Evolutionary conservation across 2,888 invertebrate genomes (phyloP).

Genomic region (Nysson spinosus): DNA sequence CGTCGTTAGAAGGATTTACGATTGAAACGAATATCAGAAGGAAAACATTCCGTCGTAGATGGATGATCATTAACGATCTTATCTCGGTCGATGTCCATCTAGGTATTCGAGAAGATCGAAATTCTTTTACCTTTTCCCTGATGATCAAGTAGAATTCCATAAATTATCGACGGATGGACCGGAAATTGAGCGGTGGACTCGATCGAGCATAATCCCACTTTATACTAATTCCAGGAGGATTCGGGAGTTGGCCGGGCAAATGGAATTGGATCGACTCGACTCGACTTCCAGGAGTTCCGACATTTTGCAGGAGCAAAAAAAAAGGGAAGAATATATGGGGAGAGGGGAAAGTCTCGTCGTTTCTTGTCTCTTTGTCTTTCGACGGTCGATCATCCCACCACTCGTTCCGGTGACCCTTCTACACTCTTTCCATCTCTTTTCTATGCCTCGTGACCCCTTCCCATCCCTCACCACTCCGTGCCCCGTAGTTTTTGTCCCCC

Average conservation of each 20-base stretch:
- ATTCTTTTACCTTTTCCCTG: constrained; percentile 7
- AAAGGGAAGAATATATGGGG: constrained; percentile 24
- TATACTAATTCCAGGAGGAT: constrained; percentile 46
- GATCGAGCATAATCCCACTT: constrained; percentile 40
- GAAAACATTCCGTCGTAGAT: background rate
- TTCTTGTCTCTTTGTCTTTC: constrained; percentile 21
- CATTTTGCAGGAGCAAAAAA: constrained; percentile 21
- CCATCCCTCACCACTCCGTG: too few relatives aligned
- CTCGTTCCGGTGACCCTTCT: too few relatives aligned
- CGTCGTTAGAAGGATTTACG: too few relatives aligned
- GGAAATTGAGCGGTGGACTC: constrained; percentile 44
- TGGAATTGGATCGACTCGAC: constrained; percentile 44
- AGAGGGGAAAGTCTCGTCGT: background rate
- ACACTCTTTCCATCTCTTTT: too few relatives aligned
- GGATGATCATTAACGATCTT: constrained; percentile 41
- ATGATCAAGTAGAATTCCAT: constrained; percentile 22
- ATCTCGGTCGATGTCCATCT: constrained; percentile 29
- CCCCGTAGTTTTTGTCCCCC: background rate
- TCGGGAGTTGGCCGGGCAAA: constrained; percentile 26
- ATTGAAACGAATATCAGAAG: background rate
- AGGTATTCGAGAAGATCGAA: background rate
- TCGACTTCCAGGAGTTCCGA: constrained; percentile 21
- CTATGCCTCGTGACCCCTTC: too few relatives aligned
- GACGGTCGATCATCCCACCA: background rate
- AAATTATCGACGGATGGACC: constrained; percentile 45